Evolutionary conservation across 2,113 vertebrate species (phyloP), one percentile per base, ranked within the genome.

Genomic region (Baryphthengus martii): DNA sequence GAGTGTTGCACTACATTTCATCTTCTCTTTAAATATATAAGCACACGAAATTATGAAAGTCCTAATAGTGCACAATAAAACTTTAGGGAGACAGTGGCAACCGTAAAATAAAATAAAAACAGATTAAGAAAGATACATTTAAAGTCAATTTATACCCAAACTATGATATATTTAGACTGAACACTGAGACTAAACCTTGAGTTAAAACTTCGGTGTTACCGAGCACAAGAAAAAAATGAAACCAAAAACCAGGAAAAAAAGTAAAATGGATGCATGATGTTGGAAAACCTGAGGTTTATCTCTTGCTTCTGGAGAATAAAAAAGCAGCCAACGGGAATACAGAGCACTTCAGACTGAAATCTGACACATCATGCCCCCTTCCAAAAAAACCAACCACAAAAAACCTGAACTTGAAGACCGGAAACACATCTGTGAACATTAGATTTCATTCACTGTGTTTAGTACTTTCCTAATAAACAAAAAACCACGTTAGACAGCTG

Each of bases 351-450:
- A 81, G 66, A 56, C 5, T 59, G 33, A 72, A 92, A 65, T 58
- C 13, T 33, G 20, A 47, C 6, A 44, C 17, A 47, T 2, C 19
- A 59, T 2, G 33, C 4, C 4, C 0, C 2, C 9, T 37, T 28
- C 6, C 1, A 7, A 12, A 17, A 35, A 58, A 67, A 44, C 13
- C 25, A 44, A 42, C 4, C 11, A 44, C 23, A 42, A 61, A 66
- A 39, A 4, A 1, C 1, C 14, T 28, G 15, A 56, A 29, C 44
- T 49, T 91, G 47, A 2, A 78, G 81, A 67, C 14, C 40, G 18
- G 33, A 84, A 92, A 55, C 18, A 59, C 4, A 40, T 44, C 19
- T 62, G 21, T 40, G 14, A 73, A 35, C 0, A 2, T 39, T 63
- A 63, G 19, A 49, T 33, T 24, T n/a, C 7, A 61, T 42, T 88